A percentile compares a stretch with the other conserved stretches of the same genome.
Evolutionary conservation across 1,140 invertebrate genomes (phyloP).

Genomic region (Riptortus pedestris): DNA sequence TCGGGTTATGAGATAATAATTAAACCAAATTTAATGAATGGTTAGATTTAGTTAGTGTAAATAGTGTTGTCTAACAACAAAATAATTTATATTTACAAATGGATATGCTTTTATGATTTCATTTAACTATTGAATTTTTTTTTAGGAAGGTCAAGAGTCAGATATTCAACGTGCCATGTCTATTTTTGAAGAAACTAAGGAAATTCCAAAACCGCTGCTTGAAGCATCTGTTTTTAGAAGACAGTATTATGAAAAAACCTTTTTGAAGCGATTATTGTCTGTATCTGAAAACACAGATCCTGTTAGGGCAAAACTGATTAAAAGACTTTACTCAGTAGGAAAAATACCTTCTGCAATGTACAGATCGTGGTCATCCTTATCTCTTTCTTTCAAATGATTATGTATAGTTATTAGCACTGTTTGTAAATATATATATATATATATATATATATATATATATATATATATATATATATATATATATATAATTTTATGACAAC

Average conservation of each 20-base stretch:
- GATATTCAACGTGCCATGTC: conserved; percentile 26
- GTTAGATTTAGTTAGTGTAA: too few relatives aligned
- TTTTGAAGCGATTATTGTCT: conserved; percentile 25
- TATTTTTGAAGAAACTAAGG: conserved; percentile 23
- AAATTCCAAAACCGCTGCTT: conserved; percentile 26
- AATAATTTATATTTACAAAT: too few relatives aligned
- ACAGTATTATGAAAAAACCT: conserved; percentile 30
- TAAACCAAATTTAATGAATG: too few relatives aligned
- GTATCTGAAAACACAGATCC: conserved; percentile 11
- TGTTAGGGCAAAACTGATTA: conserved; percentile 23
- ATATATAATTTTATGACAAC: too few relatives aligned
- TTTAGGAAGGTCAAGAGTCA: conserved; percentile 27
- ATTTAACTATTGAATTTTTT: too few relatives aligned
- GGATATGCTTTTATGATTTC: too few relatives aligned
- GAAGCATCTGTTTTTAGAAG: conserved; percentile 30
- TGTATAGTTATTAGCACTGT: too few relatives aligned
- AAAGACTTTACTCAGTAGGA: conserved; percentile 26
- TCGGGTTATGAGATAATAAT: too few relatives aligned
- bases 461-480: too few relatives aligned
- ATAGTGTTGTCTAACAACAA: too few relatives aligned
- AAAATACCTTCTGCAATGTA: conserved; percentile 27
- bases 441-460: too few relatives aligned
- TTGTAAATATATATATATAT: too few relatives aligned
- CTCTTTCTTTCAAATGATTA: not conserved
- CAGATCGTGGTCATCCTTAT: conserved; percentile 18